Base-by-base conservation (phyloP, 2,888 invertebrate species). In the Trissolcus japonicus region DNA sequence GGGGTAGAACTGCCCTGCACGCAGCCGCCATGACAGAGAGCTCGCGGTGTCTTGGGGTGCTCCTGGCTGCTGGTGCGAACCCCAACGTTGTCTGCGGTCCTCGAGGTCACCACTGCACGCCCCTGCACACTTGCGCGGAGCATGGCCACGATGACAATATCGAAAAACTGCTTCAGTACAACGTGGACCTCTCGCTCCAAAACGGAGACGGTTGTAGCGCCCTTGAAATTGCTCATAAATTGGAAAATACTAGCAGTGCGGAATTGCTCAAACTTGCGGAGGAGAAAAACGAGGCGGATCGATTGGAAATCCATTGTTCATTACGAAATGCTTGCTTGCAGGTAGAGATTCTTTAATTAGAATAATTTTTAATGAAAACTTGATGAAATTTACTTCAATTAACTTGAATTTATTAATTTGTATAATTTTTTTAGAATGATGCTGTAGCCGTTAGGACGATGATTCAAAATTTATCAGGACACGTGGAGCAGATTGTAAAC, bases 21-120 rank as follows among this genome's bases (percentile, higher is more conserved):
- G 95, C 96, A 0, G 95, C 96, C 1, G 95, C 95, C 2, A 92
- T 95, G 55, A 94, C 93, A 7, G 95, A 95, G 82, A 92, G 93
- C 82, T 94, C 94, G 35, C 91, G 92, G 74, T 96, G 96, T 83
- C 91, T 96, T n/a, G 90, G 91, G 25, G 93, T 95, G 73, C 90
- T 96, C 41, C 90, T 95, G 19, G 91, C 91, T 63, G 92, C 94
- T 14, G 95, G 95, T 14, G 95, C 94, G 0, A 91, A 93, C 83
- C 91, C 94, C 0, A 93, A 95, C 82, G 92, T 93, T 1, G 90
- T 91, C 11, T 94, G 94, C 82, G 94, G 94, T 11, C 91, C 91
- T 0, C 89, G 92, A 63, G 94, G 94, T 11, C 94, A 94, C 29
- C 92, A 92, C 67, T 90, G 96, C 92, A 95, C 95, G 11, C 93